Percentiles rank a stretch among this genome's conserved stretches.
Conservation (phyloP, 2,113 vertebrate genomes). For the Elaphurus davidianus region DNA sequence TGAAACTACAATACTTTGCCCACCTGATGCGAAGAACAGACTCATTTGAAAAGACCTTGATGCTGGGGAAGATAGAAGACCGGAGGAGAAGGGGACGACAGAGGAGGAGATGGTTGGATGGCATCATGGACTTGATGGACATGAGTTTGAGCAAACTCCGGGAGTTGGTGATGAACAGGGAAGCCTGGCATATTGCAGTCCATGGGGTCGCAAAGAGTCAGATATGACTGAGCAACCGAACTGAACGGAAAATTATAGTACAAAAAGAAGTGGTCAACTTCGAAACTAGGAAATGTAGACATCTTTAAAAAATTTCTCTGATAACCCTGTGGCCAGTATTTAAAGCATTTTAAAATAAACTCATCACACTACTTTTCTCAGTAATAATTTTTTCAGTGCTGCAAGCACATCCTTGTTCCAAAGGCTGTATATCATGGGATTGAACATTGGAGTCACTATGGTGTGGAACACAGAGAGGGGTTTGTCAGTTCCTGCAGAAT, state of each 20-base stretch:
- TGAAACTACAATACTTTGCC: background rate
- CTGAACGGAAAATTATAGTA: no score
- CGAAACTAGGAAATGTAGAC: background rate
- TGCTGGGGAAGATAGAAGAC: background rate
- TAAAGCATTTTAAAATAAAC: background rate
- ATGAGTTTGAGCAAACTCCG: no score
- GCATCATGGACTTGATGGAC: no score
- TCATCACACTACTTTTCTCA: background rate
- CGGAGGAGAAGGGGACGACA: no score
- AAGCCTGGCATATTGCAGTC: no score
- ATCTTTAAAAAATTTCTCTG: background rate
- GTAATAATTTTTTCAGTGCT: slow-evolving; percentile 4
- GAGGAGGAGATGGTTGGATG: no score
- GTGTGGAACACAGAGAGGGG: slow-evolving; percentile 59
- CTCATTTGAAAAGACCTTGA: background rate
- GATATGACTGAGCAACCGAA: no score
- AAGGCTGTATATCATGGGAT: slow-evolving; percentile 61
- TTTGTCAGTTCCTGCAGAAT: slow-evolving; percentile 9
- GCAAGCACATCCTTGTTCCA: slow-evolving; percentile 47
- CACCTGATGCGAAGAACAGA: background rate
- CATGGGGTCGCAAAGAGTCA: no score
- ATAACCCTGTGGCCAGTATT: rapidly evolving
- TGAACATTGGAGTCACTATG: slow-evolving; percentile 46
- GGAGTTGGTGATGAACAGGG: no score
- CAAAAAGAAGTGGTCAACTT: background rate